phyloP scores from a whole-genome alignment of 2,888 invertebrate genomes.

The Perizoma affinitatum region DNA sequence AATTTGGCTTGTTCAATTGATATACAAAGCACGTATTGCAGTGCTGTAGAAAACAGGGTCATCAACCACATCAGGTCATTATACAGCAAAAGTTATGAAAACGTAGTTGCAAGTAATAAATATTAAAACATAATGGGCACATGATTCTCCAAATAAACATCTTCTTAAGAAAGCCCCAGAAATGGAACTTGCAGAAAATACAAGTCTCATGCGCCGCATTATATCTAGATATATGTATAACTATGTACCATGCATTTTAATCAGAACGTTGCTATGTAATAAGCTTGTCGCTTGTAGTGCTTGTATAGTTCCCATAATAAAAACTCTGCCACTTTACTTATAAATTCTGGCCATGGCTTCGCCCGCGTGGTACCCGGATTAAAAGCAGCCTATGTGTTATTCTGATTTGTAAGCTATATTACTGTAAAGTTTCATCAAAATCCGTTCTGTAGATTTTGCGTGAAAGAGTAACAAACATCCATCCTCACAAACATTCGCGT shows the following conservation, averaged over 20 bases:
- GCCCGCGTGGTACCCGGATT: too few species aligned
- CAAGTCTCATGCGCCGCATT: too few species aligned
- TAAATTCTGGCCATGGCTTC: too few species aligned
- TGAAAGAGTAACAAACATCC: too few species aligned
- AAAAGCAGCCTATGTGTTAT: too few species aligned
- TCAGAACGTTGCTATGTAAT: neutral
- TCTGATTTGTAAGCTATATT: too few species aligned
- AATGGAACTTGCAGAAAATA: neutral
- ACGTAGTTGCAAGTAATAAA: slow-evolving; percentile 16
- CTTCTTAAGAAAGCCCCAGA: neutral
- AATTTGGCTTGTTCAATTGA: slow-evolving; percentile 37
- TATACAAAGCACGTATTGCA: slow-evolving; percentile 34
- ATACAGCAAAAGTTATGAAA: slow-evolving; percentile 24
- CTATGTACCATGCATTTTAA: neutral
- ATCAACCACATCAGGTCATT: slow-evolving; percentile 36
- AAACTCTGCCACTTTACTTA: too few species aligned
- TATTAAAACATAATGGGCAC: slow-evolving; percentile 2
- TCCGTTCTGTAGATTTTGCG: too few species aligned
- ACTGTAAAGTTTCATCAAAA: too few species aligned
- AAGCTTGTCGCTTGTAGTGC: neutral
- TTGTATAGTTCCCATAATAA: neutral
- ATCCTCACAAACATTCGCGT: too few species aligned
- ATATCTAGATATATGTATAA: neutral
- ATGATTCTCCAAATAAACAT: neutral
- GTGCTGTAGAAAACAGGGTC: slow-evolving; percentile 33